Conservation (phyloP, 2,797 vertebrate genomes). For the Melanogrammus aeglefinus region DNA sequence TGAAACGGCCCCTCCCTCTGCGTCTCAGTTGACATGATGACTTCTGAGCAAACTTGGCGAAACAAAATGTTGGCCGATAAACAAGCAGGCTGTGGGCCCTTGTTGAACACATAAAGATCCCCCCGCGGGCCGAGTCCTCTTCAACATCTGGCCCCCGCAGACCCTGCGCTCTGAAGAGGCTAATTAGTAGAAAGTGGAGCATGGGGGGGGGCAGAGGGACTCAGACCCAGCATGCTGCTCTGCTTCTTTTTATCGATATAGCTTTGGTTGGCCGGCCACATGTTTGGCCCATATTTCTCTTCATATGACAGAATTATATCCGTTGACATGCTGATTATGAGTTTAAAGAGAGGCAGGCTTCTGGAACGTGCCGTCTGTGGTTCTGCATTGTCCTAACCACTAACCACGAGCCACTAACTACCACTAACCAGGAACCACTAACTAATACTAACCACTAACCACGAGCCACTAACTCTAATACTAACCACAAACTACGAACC, state of each 20-base stretch:
- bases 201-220: constrained; percentile 52
- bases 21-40: too few species aligned
- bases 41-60: constrained; percentile 14
- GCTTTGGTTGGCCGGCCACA: constrained; percentile 32
- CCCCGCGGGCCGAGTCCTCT: constrained; percentile 64
- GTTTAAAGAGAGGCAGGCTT: background rate
- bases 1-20: too few species aligned
- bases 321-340: background rate
- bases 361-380: background rate
- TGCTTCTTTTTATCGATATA: constrained; percentile 26
- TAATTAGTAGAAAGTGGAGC: constrained; percentile 71
- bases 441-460: too few species aligned
- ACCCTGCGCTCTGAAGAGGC: constrained; percentile 65
- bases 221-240: constrained; percentile 47
- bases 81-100: constrained; percentile 60
- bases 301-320: constrained; percentile 26
- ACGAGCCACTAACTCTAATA: too few species aligned
- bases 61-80: constrained; percentile 53
- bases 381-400: background rate
- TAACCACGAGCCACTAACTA: too few species aligned
- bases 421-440: too few species aligned
- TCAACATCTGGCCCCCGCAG: constrained; percentile 74
- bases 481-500: too few species aligned
- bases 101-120: constrained; percentile 71
- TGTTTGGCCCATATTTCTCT: constrained; percentile 53